These are phyloP conservation scores for Sardinella longiceps DNA, from an alignment of 2,797 vertebrate genomes.

Conservation along the genomic window DNA sequence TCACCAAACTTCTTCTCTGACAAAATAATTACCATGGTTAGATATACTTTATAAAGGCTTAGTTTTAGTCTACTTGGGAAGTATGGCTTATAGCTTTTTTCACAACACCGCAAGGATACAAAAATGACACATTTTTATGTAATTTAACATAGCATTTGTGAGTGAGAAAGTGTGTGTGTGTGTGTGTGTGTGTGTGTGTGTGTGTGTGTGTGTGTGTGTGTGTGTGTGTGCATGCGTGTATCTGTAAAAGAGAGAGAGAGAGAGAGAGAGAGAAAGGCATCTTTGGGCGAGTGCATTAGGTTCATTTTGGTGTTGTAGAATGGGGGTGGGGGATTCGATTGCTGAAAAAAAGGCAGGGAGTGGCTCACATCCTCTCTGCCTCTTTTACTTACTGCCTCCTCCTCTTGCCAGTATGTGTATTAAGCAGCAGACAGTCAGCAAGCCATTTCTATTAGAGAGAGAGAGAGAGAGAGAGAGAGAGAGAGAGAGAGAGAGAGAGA, in stretches of 20 bases:
- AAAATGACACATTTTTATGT: neutral
- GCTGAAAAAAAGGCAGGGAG: slow-evolving; percentile 67
- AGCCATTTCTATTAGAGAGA: neutral
- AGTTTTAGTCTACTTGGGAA: neutral
- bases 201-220: neutral
- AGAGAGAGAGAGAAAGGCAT: slow-evolving; percentile 40
- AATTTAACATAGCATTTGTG: neutral
- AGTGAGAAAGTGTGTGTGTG: slow-evolving; percentile 12
- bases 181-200: slow-evolving; percentile 14
- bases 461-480: neutral
- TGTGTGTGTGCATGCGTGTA: neutral
- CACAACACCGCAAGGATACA: neutral
- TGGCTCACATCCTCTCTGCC: slow-evolving; percentile 63
- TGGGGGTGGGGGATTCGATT: slow-evolving; percentile 63
- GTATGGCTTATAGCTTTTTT: neutral
- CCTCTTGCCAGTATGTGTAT: slow-evolving; percentile 37
- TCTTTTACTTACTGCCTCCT: slow-evolving; percentile 67
- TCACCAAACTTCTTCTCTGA: neutral
- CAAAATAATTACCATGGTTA: neutral
- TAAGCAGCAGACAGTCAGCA: slow-evolving; percentile 31
- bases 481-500: neutral
- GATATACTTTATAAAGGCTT: neutral
- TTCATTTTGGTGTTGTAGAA: slow-evolving; percentile 29
- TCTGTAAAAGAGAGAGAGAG: slow-evolving; percentile 33
- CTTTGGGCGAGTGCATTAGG: neutral